Conservation (phyloP, 2,888 invertebrate species). For the Parochlus steinenii region DNA sequence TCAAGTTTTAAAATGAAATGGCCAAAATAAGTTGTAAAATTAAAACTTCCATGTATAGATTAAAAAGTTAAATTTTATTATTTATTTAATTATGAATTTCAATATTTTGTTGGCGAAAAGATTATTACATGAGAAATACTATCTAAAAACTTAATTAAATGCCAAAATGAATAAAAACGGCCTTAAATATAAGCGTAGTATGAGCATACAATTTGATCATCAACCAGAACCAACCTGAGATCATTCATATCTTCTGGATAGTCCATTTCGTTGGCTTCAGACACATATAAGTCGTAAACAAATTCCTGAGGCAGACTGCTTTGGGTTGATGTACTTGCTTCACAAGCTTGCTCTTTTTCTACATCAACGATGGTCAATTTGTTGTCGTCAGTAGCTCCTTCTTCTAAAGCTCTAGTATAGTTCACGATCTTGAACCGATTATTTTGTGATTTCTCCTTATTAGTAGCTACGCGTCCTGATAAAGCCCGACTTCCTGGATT, state of each 20-base stretch:
- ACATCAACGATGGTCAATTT: constrained; percentile 40
- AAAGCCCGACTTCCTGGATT: constrained; percentile 29
- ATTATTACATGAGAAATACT: no score
- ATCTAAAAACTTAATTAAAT: no score
- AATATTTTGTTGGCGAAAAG: no score
- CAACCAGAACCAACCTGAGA: constrained; percentile 5
- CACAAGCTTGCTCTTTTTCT: constrained; percentile 25
- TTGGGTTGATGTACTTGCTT: constrained; percentile 14
- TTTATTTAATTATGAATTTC: no score
- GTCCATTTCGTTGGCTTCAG: constrained; percentile 32
- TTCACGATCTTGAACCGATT: constrained; percentile 43
- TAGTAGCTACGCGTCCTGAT: constrained; percentile 30
- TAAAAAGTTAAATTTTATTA: no score
- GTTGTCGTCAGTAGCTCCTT: constrained; percentile 18
- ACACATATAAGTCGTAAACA: constrained; percentile 48
- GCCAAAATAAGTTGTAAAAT: no score
- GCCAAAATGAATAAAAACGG: no score
- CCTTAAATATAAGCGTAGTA: constrained; percentile 7
- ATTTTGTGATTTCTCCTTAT: constrained; percentile 30
- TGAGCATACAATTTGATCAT: constrained; percentile 4
- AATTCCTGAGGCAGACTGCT: constrained; percentile 25
- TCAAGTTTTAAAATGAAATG: no score
- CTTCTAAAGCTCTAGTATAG: constrained; percentile 33
- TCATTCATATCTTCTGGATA: constrained; percentile 24
- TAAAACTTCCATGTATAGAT: no score